Percentiles rank a stretch among this genome's conserved stretches.
phyloP scores from a whole-genome alignment of 2,113 vertebrate genomes.

The Prochilodus magdalenae region DNA sequence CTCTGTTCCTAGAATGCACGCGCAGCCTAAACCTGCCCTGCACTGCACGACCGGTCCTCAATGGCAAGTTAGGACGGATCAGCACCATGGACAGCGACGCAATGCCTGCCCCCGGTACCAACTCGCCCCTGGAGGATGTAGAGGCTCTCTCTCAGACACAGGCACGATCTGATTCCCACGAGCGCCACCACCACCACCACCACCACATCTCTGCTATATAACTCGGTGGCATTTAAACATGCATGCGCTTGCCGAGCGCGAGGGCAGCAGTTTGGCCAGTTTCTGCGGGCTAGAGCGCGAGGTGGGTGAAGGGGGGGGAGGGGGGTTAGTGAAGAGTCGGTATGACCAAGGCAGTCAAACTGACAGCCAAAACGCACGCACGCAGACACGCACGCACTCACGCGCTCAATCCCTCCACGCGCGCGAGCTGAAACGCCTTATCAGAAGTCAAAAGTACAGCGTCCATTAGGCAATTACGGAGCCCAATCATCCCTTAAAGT shows the following conservation, averaged over 20 bases:
- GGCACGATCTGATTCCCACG: background rate
- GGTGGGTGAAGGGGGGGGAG: background rate
- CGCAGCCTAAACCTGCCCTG: too few species aligned
- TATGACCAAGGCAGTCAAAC: background rate
- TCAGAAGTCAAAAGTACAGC: constrained; percentile 15
- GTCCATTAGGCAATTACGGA: background rate
- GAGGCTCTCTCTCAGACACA: background rate
- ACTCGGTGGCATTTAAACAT: constrained; percentile 9
- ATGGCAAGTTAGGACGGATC: constrained; percentile 29
- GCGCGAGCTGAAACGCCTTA: background rate
- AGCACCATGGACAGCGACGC: constrained; percentile 54
- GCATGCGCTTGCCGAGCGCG: background rate
- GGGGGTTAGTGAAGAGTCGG: background rate
- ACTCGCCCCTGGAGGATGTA: background rate
- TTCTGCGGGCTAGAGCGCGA: background rate
- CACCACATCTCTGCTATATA: too few species aligned
- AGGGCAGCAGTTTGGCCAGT: background rate
- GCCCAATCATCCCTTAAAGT: constrained; percentile 5
- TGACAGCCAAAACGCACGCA: background rate
- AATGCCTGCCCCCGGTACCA: background rate
- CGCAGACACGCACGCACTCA: background rate
- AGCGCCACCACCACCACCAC: background rate
- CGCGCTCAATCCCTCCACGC: background rate
- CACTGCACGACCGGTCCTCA: too few species aligned
- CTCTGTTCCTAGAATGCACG: too few species aligned